phyloP scores from a whole-genome alignment of 2,797 vertebrate genomes.

The Crypturellus tataupa region DNA sequence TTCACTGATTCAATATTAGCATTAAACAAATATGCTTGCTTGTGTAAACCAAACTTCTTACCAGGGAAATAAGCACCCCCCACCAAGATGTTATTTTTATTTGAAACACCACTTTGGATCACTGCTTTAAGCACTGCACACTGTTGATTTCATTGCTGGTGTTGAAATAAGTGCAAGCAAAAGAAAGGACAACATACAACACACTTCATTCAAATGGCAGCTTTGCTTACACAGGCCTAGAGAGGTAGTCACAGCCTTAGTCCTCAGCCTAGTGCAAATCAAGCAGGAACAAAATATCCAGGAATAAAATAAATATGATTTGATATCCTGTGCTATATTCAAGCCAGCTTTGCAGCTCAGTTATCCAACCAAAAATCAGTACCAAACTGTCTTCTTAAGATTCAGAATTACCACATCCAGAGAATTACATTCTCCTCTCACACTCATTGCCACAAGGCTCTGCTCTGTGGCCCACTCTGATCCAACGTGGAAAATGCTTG shows the following conservation, averaged over 20 bases:
- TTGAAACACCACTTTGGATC: not conserved
- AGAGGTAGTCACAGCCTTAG: not conserved
- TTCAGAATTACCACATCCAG: not conserved
- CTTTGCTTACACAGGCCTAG: not conserved
- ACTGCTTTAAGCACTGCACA: not conserved
- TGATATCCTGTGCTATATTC: not conserved
- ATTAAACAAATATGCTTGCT: not conserved
- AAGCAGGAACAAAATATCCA: not conserved
- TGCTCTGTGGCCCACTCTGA: not conserved
- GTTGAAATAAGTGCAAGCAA: not conserved
- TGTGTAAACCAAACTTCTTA: not conserved
- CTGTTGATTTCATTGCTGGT: not conserved
- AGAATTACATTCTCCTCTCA: not conserved
- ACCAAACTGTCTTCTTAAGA: not conserved
- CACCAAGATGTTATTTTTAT: not conserved
- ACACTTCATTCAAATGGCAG: not conserved
- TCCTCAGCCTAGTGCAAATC: not conserved
- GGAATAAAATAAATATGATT: not conserved
- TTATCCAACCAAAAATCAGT: not conserved
- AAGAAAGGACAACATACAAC: not conserved
- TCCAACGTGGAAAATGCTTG: not conserved
- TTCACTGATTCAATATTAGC: slow-evolving; percentile 47
- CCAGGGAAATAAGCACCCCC: not conserved
- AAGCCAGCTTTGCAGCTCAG: not conserved
- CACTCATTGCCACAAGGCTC: not conserved